Conservation (phyloP, 30 jellyfish, hydroid and myxozoan genomes). For the Cassiopea andromeda region DNA sequence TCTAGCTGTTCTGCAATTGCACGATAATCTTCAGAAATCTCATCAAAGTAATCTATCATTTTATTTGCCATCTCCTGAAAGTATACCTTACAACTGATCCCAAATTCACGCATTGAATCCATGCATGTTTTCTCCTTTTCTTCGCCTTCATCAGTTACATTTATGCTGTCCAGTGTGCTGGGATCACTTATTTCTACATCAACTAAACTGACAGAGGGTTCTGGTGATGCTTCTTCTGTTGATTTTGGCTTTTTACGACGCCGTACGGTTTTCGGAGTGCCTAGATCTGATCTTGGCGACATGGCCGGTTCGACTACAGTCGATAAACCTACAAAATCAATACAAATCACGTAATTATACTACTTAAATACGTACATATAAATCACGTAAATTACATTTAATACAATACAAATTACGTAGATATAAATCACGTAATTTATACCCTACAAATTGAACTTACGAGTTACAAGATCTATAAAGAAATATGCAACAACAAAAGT, state of each 20-base stretch:
- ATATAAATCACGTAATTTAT: neutral
- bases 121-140: slow-evolving; percentile 63
- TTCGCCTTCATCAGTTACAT: slow-evolving; percentile 35
- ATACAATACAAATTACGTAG: too few relatives aligned
- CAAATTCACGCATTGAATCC: slow-evolving; percentile 63
- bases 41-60: slow-evolving; percentile 69
- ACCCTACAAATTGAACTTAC: too few relatives aligned
- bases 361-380: neutral
- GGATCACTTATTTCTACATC: slow-evolving; percentile 45
- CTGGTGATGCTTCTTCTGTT: slow-evolving; percentile 20
- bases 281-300: slow-evolving; percentile 37
- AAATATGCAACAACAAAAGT: too few relatives aligned
- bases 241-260: slow-evolving; percentile 31
- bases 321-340: slow-evolving; percentile 24
- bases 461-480: too few relatives aligned
- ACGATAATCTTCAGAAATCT: slow-evolving; percentile 90
- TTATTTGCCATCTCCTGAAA: slow-evolving; percentile 67
- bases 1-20: slow-evolving; percentile 86
- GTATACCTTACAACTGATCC: slow-evolving; percentile 33
- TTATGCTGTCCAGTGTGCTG: slow-evolving; percentile 36
- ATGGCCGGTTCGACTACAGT: slow-evolving; percentile 55
- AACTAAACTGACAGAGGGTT: slow-evolving; percentile 49
- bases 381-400: too few relatives aligned
- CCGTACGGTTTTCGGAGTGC: slow-evolving; percentile 27
- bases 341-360: neutral